Conservation (phyloP, 1,140 invertebrate genomes). For the Aphidius gifuensis region DNA sequence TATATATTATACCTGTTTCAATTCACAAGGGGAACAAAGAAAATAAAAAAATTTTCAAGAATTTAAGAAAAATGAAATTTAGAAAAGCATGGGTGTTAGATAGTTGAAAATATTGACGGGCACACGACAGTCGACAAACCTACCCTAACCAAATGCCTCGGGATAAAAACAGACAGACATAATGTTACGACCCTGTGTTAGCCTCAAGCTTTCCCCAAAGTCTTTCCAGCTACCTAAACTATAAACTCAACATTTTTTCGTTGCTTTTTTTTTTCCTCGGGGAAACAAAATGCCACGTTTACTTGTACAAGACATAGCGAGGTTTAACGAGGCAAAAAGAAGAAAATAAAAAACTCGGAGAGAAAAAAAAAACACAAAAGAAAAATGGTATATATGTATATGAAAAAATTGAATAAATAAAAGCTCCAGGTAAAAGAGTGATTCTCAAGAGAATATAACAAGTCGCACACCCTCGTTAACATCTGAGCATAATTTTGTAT, state of each 20-base stretch:
- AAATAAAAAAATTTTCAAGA: conserved; percentile 25
- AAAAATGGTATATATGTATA: conserved; percentile 26
- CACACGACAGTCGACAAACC: conserved; percentile 5
- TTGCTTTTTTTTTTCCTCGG: no score
- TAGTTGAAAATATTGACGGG: conserved; percentile 46
- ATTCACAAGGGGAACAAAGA: conserved; percentile 18
- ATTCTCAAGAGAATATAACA: conserved; percentile 31
- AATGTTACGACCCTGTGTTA: conserved; percentile 3
- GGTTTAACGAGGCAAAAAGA: neutral
- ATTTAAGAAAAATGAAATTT: no score
- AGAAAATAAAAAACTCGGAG: no score
- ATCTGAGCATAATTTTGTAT: conserved; percentile 41
- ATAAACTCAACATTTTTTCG: no score
- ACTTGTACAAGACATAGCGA: no score
- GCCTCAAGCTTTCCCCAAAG: no score
- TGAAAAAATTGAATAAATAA: neutral
- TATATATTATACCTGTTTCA: conserved; percentile 30
- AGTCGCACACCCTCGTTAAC: conserved; percentile 34
- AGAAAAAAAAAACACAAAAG: conserved; percentile 38
- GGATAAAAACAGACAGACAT: conserved; percentile 32
- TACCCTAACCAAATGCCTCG: conserved; percentile 16
- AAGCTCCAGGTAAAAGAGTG: neutral
- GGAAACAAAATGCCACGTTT: neutral
- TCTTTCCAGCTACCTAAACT: no score
- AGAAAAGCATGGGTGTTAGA: conserved; percentile 31